These are phyloP conservation scores for Echinometra lucunter DNA, from an alignment of 53 echinoderm and acorn worm species.

Conservation along the genomic window DNA sequence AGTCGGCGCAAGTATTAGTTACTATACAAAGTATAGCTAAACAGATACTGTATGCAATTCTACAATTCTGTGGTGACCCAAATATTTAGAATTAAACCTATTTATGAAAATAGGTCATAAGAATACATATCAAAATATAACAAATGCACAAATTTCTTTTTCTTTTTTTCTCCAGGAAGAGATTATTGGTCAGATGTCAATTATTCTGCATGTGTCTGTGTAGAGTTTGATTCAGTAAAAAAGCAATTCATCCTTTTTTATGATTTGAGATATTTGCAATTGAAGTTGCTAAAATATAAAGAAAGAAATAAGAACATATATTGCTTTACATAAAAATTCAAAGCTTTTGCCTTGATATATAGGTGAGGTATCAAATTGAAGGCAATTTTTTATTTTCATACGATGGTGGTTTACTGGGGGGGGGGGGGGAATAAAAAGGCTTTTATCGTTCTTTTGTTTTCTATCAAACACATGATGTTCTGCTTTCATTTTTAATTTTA, in stretches of 20 bases:
- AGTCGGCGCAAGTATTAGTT: neutral
- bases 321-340: too few relatives aligned
- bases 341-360: too few relatives aligned
- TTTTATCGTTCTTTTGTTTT: neutral
- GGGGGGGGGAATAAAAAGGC: too few relatives aligned
- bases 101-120: neutral
- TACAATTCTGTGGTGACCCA: neutral
- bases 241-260: too few relatives aligned
- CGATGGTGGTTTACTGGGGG: too few relatives aligned
- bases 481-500: neutral
- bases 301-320: too few relatives aligned
- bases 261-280: too few relatives aligned
- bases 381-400: too few relatives aligned
- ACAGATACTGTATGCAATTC: neutral
- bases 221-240: too few relatives aligned
- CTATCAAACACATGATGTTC: too few relatives aligned
- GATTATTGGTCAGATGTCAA: neutral
- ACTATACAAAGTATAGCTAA: neutral
- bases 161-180: neutral
- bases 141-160: neutral
- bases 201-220: neutral
- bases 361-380: too few relatives aligned
- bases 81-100: neutral
- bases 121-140: neutral
- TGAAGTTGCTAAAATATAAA: too few relatives aligned